phyloP scores from a whole-genome alignment of 2,888 invertebrate genomes.

The Phania funesta region DNA sequence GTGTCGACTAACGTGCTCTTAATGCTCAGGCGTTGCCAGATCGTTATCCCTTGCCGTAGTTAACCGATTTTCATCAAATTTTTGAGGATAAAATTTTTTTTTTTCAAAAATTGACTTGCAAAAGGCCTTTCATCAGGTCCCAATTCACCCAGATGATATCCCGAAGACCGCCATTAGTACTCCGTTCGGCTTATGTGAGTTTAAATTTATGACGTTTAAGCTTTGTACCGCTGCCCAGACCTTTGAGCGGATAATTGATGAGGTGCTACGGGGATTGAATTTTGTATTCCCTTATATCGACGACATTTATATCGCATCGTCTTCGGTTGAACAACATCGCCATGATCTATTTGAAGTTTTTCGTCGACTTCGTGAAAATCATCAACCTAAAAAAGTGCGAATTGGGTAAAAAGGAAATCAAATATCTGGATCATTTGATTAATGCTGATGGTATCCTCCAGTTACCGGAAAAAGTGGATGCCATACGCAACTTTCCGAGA shows the following conservation, averaged over 20 bases:
- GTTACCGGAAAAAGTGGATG: neutral
- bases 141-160: slow-evolving; percentile 2
- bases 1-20: neutral
- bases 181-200: slow-evolving; percentile 26
- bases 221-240: slow-evolving; percentile 41
- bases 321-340: neutral
- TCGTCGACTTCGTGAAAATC: no score
- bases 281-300: slow-evolving; percentile 7
- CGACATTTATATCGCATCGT: slow-evolving; percentile 19
- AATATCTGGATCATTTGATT: neutral
- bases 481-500: neutral
- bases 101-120: no score
- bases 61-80: neutral
- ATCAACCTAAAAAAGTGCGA: no score
- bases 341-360: neutral
- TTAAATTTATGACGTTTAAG: slow-evolving; percentile 8
- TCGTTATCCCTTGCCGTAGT: neutral
- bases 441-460: neutral
- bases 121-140: neutral
- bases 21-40: neutral
- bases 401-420: no score
- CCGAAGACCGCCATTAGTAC: slow-evolving; percentile 44
- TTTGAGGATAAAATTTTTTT: no score
- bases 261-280: slow-evolving; percentile 45
- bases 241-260: slow-evolving; percentile 56